A percentile compares a stretch with the other conserved stretches of the same genome.
Conservation (phyloP, 2,797 vertebrate species). For the Menidia menidia region DNA sequence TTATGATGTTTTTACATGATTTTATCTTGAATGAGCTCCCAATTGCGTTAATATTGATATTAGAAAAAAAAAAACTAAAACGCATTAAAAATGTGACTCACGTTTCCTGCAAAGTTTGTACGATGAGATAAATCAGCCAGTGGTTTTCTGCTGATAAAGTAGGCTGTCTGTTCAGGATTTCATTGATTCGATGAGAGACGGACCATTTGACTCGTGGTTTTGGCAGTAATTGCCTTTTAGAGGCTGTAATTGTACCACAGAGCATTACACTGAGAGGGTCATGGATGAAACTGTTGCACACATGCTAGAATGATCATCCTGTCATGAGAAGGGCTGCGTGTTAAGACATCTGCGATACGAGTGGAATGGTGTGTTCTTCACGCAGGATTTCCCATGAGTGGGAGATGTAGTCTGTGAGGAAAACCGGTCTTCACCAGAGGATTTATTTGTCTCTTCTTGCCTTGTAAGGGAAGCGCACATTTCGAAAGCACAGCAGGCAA, state of each 20-base stretch:
- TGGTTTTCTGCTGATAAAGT: constrained; percentile 25
- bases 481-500: constrained; percentile 4
- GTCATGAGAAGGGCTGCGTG: background rate
- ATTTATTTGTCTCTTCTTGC: constrained; percentile 12
- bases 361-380: no score
- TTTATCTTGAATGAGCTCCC: background rate
- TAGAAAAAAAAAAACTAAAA: background rate
- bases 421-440: no score
- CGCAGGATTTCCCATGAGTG: no score
- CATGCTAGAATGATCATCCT: no score
- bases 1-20: background rate
- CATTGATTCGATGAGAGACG: constrained; percentile 47
- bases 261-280: background rate
- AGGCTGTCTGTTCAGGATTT: constrained; percentile 19
- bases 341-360: background rate
- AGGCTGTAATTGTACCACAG: constrained; percentile 31
- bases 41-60: background rate
- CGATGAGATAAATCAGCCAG: constrained; percentile 29
- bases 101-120: constrained; percentile 7
- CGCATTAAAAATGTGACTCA: constrained; percentile 29
- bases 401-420: no score
- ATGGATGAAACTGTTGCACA: background rate
- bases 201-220: constrained; percentile 33
- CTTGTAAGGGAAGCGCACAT: constrained; percentile 20
- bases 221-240: constrained; percentile 42